A percentile compares a stretch with the other conserved stretches of the same genome.
These are phyloP conservation scores for Oikopleura albicans DNA, from an alignment of 23 tunicate species.

Conservation along the genomic window DNA sequence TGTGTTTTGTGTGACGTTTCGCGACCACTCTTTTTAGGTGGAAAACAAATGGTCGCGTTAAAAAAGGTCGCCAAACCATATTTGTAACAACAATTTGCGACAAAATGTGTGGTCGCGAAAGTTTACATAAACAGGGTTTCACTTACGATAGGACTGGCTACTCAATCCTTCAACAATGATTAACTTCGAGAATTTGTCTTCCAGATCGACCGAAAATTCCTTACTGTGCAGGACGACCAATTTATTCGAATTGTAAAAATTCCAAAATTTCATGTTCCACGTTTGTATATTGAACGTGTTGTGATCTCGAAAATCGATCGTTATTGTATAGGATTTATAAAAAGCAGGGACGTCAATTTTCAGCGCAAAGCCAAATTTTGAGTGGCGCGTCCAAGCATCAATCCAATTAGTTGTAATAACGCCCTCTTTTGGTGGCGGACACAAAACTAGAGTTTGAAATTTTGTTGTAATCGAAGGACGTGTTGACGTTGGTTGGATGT, in stretches of 20 bases:
- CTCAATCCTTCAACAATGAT: background rate
- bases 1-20: no score
- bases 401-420: background rate
- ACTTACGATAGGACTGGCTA: background rate
- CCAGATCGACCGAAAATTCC: background rate
- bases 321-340: background rate
- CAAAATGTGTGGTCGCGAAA: no score
- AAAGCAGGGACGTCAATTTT: background rate
- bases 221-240: background rate
- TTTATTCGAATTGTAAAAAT: background rate
- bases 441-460: no score
- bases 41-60: no score
- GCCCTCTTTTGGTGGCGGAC: background rate
- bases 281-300: background rate
- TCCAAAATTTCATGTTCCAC: slow-evolving; percentile 1
- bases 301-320: background rate
- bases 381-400: background rate
- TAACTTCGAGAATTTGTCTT: background rate
- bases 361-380: slow-evolving; percentile 1
- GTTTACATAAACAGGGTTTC: background rate
- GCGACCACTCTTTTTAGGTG: no score
- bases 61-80: no score
- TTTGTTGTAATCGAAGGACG: no score
- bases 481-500: no score
- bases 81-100: no score